A percentile compares a stretch with the other conserved stretches of the same genome.
Conservation (phyloP, 2,888 invertebrate genomes). For the Tachystola acroxantha region DNA sequence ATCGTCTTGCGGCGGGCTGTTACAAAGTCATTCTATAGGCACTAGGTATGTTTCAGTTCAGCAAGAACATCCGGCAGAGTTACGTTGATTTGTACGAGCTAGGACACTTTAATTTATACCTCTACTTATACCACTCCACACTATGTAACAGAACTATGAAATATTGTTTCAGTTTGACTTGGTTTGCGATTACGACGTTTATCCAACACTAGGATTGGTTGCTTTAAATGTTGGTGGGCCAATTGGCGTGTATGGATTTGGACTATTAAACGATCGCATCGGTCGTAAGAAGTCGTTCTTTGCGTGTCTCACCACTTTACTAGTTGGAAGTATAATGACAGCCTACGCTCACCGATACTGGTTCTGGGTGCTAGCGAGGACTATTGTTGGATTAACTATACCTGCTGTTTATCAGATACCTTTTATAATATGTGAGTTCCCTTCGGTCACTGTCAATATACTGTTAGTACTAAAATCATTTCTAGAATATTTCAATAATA, state of each 20-base stretch:
- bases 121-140: no score
- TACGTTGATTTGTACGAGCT: no score
- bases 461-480: neutral
- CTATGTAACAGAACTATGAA: no score
- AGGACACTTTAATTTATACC: no score
- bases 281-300: slow-evolving; percentile 93
- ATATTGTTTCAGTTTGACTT: slow-evolving; percentile 89
- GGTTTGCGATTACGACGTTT: slow-evolving; percentile 91
- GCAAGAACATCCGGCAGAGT: no score
- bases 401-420: slow-evolving; percentile 97
- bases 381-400: slow-evolving; percentile 92
- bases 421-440: slow-evolving; percentile 91
- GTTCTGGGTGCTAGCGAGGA: slow-evolving; percentile 89
- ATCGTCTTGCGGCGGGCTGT: no score
- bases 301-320: slow-evolving; percentile 88
- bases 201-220: slow-evolving; percentile 91
- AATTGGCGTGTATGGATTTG: slow-evolving; percentile 93
- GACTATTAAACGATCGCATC: slow-evolving; percentile 90
- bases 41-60: no score
- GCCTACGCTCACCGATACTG: slow-evolving; percentile 88
- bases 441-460: neutral
- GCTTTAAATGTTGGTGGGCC: slow-evolving; percentile 93
- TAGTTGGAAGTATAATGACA: slow-evolving; percentile 88
- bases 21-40: no score
- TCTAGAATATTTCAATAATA: neutral